Evolutionary conservation across 2,113 vertebrate species (phyloP), one percentile per base, ranked within the genome.

Genomic region (Gnathochromis pfefferi): DNA sequence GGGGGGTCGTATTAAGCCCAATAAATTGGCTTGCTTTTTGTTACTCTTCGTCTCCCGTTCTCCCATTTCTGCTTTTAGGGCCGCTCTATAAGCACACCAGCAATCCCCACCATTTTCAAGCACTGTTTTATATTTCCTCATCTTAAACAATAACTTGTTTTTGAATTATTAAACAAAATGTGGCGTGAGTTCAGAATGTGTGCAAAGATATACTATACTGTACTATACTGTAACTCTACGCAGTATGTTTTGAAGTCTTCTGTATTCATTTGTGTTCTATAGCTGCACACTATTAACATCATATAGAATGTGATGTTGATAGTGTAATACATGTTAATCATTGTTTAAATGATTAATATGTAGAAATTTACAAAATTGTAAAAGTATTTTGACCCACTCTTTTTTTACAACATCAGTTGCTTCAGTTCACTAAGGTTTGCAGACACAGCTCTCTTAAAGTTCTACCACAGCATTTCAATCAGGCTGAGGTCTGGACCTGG

Each of bases 81-180:
- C 1, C 12, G 0, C 1, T 55, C 54, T 26, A 57, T 8, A 57
- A 5, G 21, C 21, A 14, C 12, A 1, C 23, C 54, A 5, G 54
- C 12, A 26, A 82, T 54, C 17, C 82, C 51, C 60, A 17, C 82
- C 55, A 83, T 45, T 73, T 70, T 73, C 38, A 87, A 81, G 57
- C 26, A 82, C 40, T 47, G 68, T 28, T 73, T 84, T 9, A 78
- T 81, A 7, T 79, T 19, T 78, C 12, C 21, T 75, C 58, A 31
- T 21, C 42, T 80, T 47, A 75, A 49, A 70, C 33, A 55, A 42
- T 16, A 31, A 40, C 21, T 40, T 68, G 9, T 70, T 70, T 65
- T 7, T 17, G 13, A 73, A 45, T 42, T 7, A 23, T 73, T 26
- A 73, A 26, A 73, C 21, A 73, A 45, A 45, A 73, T 73, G 38